Percentiles rank a stretch among this genome's conserved stretches.
Conservation (phyloP, 2,888 invertebrate genomes). For the Ichneumoninae sp. region DNA sequence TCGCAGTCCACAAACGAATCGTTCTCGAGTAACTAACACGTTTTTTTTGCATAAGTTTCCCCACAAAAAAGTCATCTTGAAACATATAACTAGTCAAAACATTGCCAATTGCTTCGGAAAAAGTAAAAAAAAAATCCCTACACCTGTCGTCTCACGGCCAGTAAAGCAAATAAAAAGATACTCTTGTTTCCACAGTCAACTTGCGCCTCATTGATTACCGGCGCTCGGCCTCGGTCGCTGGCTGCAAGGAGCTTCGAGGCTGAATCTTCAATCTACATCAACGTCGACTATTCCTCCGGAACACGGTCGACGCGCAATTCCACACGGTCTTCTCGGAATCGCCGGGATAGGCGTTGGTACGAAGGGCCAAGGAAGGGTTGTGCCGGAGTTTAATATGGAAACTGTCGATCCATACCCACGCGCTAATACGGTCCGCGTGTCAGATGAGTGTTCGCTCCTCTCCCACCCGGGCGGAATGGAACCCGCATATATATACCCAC, state of each 20-base stretch:
- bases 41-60: no score
- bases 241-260: background rate
- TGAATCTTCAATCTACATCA: slow-evolving; percentile 60
- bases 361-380: background rate
- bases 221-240: background rate
- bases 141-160: background rate
- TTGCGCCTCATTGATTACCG: slow-evolving; percentile 15
- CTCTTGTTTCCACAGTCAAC: slow-evolving; percentile 2
- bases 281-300: slow-evolving; percentile 42
- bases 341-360: background rate
- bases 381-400: slow-evolving; percentile 52
- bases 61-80: background rate
- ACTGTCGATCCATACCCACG: slow-evolving; percentile 67
- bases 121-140: background rate
- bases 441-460: slow-evolving; percentile 27
- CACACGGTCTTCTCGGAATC: slow-evolving; percentile 4
- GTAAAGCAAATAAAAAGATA: background rate
- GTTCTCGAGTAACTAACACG: no score
- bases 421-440: slow-evolving; percentile 50
- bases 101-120: no score
- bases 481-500: background rate
- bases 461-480: slow-evolving; percentile 18
- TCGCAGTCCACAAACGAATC: no score
- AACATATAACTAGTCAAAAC: no score
- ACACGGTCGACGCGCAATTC: slow-evolving; percentile 19